A percentile compares a stretch with the other conserved stretches of the same genome.
Evolutionary conservation across 2,797 vertebrate genomes (phyloP).

Genomic region (Enteromius viviparus): DNA sequence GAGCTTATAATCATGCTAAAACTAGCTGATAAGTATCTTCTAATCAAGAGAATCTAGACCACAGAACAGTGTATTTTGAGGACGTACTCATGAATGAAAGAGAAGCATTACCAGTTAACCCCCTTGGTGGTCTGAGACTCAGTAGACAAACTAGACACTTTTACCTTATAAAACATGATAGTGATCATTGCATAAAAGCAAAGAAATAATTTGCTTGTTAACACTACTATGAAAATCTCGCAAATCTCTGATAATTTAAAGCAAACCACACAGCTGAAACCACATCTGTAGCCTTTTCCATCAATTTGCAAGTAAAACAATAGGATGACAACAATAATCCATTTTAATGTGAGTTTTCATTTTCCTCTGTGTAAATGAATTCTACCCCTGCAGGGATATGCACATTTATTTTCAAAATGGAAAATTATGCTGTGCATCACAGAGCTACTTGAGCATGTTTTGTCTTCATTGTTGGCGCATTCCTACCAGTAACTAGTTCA

Average conservation of each 20-base stretch:
- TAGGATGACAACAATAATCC: conserved; percentile 26
- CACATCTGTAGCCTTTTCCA: conserved; percentile 1
- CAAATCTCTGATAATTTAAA: neutral
- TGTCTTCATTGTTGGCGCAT: conserved; percentile 24
- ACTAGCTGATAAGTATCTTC: conserved; percentile 21
- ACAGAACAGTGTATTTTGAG: conserved; percentile 12
- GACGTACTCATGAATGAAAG: conserved; percentile 15
- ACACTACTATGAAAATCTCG: too few species aligned
- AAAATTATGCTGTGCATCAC: conserved; percentile 35
- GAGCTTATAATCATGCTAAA: conserved; percentile 46
- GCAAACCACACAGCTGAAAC: neutral
- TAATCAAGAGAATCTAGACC: conserved; percentile 40
- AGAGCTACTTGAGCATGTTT: conserved; percentile 27
- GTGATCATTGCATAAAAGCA: neutral
- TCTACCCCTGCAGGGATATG: conserved; percentile 28
- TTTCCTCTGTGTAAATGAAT: conserved; percentile 41
- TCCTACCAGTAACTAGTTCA: conserved; percentile 14
- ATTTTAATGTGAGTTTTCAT: conserved; percentile 46
- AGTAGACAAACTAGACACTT: neutral
- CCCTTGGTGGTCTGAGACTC: neutral
- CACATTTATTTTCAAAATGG: conserved; percentile 40
- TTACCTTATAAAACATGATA: neutral
- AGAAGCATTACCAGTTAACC: neutral
- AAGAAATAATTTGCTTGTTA: neutral
- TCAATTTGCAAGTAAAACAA: conserved; percentile 28